These are phyloP conservation scores for Gila orcuttii DNA, from an alignment of 2,113 vertebrate genomes.

Conservation along the genomic window DNA sequence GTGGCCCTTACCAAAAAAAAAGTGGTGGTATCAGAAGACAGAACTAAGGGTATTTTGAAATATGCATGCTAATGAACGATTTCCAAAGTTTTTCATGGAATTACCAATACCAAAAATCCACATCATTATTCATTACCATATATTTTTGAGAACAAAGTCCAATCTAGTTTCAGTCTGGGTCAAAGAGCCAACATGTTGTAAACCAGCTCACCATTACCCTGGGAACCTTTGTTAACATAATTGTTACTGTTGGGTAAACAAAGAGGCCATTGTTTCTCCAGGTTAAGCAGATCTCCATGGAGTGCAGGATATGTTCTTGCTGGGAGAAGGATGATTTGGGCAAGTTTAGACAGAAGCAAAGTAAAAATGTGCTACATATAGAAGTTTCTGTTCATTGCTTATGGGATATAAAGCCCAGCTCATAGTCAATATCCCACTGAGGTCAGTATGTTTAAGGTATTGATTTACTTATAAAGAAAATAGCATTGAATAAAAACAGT, in stretches of 20 bases:
- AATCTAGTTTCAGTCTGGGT: neutral
- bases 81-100: neutral
- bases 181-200: conserved; percentile 8
- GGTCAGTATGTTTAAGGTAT: neutral
- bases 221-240: conserved; percentile 50
- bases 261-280: conserved; percentile 19
- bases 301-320: conserved; percentile 32
- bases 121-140: neutral
- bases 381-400: neutral
- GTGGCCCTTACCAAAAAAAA: neutral
- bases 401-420: neutral
- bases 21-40: neutral
- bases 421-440: neutral
- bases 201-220: conserved; percentile 40
- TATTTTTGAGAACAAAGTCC: neutral
- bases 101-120: neutral
- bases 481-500: neutral
- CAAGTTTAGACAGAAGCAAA: conserved; percentile 25
- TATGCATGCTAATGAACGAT: neutral
- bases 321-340: neutral
- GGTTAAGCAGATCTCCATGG: conserved; percentile 47
- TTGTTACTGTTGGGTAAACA: conserved; percentile 49
- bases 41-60: neutral
- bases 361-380: neutral
- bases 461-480: neutral